Conservation (phyloP, 2,113 vertebrate species). For the Pampusana beccarii region DNA sequence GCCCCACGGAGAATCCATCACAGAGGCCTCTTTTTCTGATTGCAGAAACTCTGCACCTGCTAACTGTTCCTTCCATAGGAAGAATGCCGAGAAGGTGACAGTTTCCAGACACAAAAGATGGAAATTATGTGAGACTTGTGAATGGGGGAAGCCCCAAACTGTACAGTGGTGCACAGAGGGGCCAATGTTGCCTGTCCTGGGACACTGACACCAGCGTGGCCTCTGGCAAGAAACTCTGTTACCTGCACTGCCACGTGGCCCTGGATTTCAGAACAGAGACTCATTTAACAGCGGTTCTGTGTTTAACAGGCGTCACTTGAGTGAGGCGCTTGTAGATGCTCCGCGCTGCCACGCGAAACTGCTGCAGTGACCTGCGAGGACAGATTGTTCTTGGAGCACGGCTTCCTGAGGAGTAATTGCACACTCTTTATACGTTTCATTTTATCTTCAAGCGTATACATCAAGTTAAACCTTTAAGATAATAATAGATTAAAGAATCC, state of each 20-base stretch:
- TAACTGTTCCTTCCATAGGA: not conserved
- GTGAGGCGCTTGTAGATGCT: not conserved
- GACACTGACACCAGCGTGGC: not conserved
- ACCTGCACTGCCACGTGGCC: not conserved
- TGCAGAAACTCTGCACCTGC: not conserved
- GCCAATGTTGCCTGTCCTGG: not conserved
- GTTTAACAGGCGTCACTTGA: not conserved
- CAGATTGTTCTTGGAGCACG: not conserved
- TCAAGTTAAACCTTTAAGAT: not conserved
- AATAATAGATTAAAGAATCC: not conserved
- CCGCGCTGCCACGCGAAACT: not conserved
- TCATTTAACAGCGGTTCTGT: not conserved
- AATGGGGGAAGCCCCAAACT: not conserved
- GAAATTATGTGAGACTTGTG: not conserved
- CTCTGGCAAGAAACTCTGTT: not conserved
- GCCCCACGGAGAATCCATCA: not conserved
- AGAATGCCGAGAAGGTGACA: not conserved
- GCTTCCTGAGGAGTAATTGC: not conserved
- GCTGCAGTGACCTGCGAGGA: not conserved
- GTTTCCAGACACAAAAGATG: not conserved
- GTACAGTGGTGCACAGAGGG: not conserved
- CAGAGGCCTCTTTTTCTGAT: not conserved
- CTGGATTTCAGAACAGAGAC: not conserved
- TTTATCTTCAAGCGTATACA: not conserved
- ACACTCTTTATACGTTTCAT: not conserved